Evolutionary conservation across 2,888 invertebrate genomes (phyloP), one percentile per base, ranked within the genome.

Genomic region (Anagyrus pseudococci): DNA sequence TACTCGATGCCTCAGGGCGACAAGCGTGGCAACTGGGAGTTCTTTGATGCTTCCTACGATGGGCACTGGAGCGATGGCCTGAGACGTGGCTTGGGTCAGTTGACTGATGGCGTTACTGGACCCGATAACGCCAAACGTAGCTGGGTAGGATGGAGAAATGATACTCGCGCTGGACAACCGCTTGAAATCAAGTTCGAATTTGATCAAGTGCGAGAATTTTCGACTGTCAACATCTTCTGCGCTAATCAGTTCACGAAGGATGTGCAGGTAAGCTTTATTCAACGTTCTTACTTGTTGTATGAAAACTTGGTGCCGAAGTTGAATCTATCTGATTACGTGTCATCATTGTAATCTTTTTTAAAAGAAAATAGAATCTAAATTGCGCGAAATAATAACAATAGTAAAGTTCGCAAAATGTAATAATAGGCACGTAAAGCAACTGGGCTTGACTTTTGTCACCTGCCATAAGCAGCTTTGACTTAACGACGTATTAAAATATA

Each of bases 71-170:
- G 88, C 72, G 89, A 88, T 2, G 88, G 88, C 74, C 83, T 95
- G 29, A 84, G 87, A 43, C 88, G 89, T 15, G 95, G 95, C 0
- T 83, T 96, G 33, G 96, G 96, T 1, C 92, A 93, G 77, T 84
- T 96, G 69, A 90, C 91, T 13, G 94, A 94, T 77, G 94, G 94
- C 15, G 86, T 87, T 72, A 87, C 87, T 68, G 94, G 92, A 0
- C 89, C 90, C 1, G 90, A 91, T 70, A 88, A 90, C 79, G 89
- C 89, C 79, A 87, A 88, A 75, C 90, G 91, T 73, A 92, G 93
- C 54, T 96, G 95, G 96, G 89, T 96, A 29, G 96, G 95, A 1
- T 96, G 96, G 96, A 86, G 88, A 74, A 92, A 92, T 79, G 92
- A 92, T 76, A 87, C 89, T 2, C 83, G 88, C 3, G 83, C 84